Evolutionary conservation across 64 coral and sea anemone species (phyloP), one percentile per base, ranked within the genome.

Genomic region (Platygyra sinensis): DNA sequence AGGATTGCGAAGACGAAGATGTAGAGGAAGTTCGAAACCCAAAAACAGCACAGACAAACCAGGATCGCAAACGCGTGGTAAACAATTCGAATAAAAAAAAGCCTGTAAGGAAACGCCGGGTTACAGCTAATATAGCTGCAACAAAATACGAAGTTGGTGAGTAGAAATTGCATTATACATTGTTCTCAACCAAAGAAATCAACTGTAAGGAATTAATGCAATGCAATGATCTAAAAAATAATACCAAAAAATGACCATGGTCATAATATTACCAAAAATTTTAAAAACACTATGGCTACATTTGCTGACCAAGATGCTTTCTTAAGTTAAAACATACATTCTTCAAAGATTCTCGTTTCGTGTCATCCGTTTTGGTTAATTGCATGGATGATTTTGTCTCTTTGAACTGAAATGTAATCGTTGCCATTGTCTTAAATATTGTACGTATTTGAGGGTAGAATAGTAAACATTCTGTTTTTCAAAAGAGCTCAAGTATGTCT

Each of bases 141-240:
- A 91, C 90, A 50, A 91, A 91, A 74, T 91, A 91, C 57, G 90
- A 91, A 67, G 24, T 91, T 77, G 90, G 90, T 91, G 32, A 86
- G 90, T 46, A 65, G 29, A 65, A 14, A 16, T 15, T 62, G 52
- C n/a, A 46, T 15, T 39, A 63, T 16, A 7, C 7, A 67, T 5
- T 67, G 64, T 25, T 55, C n/a, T n/a, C n/a, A n/a, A n/a, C n/a
- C n/a, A n/a, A n/a, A n/a, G n/a, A 36, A 36, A 15, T 5, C 20
- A 79, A 55, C 42, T 46, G 42, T 46, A 46, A 46, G 42, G 42
- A 46, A n/a, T n/a, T n/a, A n/a, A 46, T 5, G 42, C 42, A 46
- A 46, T 5, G 42, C 6, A 46, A 46, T 46, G 42, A 46, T 46
- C 42, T 46, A 46, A 36, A 36, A 46, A n/a, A n/a, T n/a, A n/a